A percentile compares a stretch with the other conserved stretches of the same genome.
Evolutionary conservation across 1,140 invertebrate genomes (phyloP).

Genomic region (Microplitis demolitor): DNA sequence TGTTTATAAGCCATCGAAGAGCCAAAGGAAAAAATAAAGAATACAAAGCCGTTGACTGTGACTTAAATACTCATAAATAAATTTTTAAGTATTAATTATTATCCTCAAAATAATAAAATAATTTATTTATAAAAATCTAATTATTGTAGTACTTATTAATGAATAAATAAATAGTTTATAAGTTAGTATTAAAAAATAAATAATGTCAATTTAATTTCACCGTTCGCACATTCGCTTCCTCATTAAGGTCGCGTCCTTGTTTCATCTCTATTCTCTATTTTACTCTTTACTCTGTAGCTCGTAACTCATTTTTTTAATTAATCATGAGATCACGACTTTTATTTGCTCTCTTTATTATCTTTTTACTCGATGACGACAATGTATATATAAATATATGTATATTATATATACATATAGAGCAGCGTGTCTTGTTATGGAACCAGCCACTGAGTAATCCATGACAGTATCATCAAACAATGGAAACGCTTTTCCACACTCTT

Average conservation of each 20-base stretch:
- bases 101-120: no score
- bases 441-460: slow-evolving; percentile 22
- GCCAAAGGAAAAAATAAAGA: slow-evolving; percentile 23
- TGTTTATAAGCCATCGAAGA: slow-evolving; percentile 27
- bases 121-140: neutral
- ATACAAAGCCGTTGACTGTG: neutral
- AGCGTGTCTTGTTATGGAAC: slow-evolving; percentile 4
- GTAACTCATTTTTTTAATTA: slow-evolving; percentile 39
- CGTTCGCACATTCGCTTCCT: slow-evolving; percentile 26
- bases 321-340: slow-evolving; percentile 28
- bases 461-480: slow-evolving; percentile 24
- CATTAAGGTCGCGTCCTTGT: slow-evolving; percentile 59
- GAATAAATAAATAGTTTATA: no score
- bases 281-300: slow-evolving; percentile 38
- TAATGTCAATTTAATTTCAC: neutral
- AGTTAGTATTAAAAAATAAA: neutral
- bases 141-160: no score
- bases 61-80: slow-evolving; percentile 3
- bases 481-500: slow-evolving; percentile 21
- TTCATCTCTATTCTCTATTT: slow-evolving; percentile 40
- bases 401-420: neutral
- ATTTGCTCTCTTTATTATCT: slow-evolving; percentile 5
- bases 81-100: neutral
- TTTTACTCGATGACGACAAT: slow-evolving; percentile 7
- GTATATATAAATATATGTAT: neutral